phyloP scores from a whole-genome alignment of 2,113 vertebrate genomes.

The Aldabrachelys gigantea region DNA sequence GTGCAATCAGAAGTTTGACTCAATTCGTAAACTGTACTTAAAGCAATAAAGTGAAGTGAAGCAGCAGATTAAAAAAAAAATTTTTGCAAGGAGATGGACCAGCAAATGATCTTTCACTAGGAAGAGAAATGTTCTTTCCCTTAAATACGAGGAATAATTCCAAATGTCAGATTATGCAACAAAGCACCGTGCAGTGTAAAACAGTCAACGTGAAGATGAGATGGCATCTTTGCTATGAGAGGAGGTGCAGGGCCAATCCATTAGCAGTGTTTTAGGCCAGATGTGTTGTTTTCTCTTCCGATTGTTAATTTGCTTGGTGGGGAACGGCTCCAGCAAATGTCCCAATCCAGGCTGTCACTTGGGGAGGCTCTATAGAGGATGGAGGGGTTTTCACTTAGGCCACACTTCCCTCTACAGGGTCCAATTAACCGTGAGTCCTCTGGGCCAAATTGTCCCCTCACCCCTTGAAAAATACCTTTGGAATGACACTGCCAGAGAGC shows the following conservation, averaged over 20 bases:
- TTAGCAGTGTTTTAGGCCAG: not conserved
- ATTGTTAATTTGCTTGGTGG: not conserved
- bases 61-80: not conserved
- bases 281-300: not conserved
- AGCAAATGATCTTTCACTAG: not conserved
- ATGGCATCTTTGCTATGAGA: not conserved
- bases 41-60: slow-evolving; percentile 25
- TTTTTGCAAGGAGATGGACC: not conserved
- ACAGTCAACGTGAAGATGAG: not conserved
- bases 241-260: not conserved
- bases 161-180: not conserved
- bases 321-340: not conserved
- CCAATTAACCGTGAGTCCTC: not conserved
- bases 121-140: not conserved
- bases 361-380: not conserved
- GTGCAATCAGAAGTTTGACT: slow-evolving; percentile 72
- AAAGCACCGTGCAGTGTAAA: not conserved
- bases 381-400: accelerated
- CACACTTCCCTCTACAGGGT: not conserved
- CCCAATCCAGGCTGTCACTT: accelerated
- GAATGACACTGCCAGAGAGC: not conserved
- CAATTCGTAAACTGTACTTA: slow-evolving; percentile 67
- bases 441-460: not conserved
- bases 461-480: not conserved
- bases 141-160: not conserved